Percentiles rank a stretch among this genome's conserved stretches.
phyloP scores from a whole-genome alignment of 2,797 vertebrate species.

The Varecia variegata region DNA sequence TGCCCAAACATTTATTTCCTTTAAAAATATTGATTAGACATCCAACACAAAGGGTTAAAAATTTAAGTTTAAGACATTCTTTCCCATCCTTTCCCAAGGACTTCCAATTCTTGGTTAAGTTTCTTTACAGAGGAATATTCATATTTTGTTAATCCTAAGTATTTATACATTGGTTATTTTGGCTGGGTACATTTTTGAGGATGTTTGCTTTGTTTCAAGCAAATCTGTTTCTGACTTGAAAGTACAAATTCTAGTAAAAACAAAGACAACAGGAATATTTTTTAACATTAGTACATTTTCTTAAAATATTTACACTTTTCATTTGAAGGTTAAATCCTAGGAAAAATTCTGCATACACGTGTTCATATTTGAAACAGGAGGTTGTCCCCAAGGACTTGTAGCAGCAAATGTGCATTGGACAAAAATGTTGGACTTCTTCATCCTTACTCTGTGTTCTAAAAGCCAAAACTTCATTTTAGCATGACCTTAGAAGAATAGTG shows the following conservation, averaged over 20 bases:
- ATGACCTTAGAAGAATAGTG: slow-evolving; percentile 87
- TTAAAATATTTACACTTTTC: slow-evolving; percentile 85
- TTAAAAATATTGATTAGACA: slow-evolving; percentile 69
- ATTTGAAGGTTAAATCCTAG: slow-evolving; percentile 84
- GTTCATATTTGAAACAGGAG: slow-evolving; percentile 83
- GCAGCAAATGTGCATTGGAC: slow-evolving; percentile 85
- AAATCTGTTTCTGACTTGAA: slow-evolving; percentile 81
- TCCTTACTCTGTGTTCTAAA: slow-evolving; percentile 82
- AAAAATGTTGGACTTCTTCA: slow-evolving; percentile 83
- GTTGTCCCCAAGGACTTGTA: slow-evolving; percentile 81
- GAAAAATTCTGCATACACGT: slow-evolving; percentile 80
- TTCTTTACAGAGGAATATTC: slow-evolving; percentile 81
- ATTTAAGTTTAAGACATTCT: slow-evolving; percentile 52
- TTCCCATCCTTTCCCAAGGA: slow-evolving; percentile 40
- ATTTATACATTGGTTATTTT: slow-evolving; percentile 84
- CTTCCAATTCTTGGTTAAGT: slow-evolving; percentile 60
- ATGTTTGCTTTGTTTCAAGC: slow-evolving; percentile 86
- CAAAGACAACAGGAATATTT: slow-evolving; percentile 82
- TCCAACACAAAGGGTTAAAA: slow-evolving; percentile 71
- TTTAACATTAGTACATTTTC: slow-evolving; percentile 81
- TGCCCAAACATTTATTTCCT: slow-evolving; percentile 68
- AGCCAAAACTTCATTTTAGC: slow-evolving; percentile 87
- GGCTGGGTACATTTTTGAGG: slow-evolving; percentile 77
- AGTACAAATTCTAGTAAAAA: slow-evolving; percentile 82
- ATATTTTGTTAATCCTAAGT: slow-evolving; percentile 82